Base-by-base conservation (phyloP, 1,140 invertebrate genomes). In the Bombus pascuorum region DNA sequence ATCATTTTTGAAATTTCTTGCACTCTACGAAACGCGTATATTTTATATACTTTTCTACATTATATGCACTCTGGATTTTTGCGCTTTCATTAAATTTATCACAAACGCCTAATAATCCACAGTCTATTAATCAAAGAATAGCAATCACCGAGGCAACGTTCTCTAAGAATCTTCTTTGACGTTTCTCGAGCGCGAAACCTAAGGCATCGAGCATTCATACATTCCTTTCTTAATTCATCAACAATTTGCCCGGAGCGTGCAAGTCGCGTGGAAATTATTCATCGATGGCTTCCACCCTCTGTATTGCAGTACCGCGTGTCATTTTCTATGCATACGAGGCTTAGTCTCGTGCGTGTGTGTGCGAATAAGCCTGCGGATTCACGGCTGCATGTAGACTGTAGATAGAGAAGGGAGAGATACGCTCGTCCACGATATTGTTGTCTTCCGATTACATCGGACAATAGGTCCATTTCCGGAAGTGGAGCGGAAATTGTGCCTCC, bases 391-490 rank as follows among this genome's bases (percentile, higher is more conserved):
- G 53, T 34, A 53, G 73, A 37, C 12, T 28, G 9, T 25, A 65
- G 62, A 65, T 5, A 65, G 62, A 65, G 44, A 76, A 42, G 34
- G 28, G 75, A 59, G 62, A 88, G 74, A 89, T 85, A 83, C 73
- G 77, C 80, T 89, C 75, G 84, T 68, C 71, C 83, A 81, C 89
- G 89, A 90, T 90, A 91, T 91, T 90, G 86, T 90, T 91, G 86
- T 91, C 88, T 91, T 91, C 90, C 90, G 91, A 91, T 91, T 91
- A 87, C 86, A 87, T 91, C 83, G 82, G 78, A 83, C 89, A 90
- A 88, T 90, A 75, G 89, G 83, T 86, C 81, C 86, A 88, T 88
- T 91, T 88, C 86, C 89, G 89, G 89, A 91, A 91, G 91, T 88
- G 80, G 73, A 76, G 71, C 90, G 91, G 91, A 91, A 91, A 91